phyloP scores from a whole-genome alignment of 2,113 vertebrate species.

The Anseranas semipalmata region DNA sequence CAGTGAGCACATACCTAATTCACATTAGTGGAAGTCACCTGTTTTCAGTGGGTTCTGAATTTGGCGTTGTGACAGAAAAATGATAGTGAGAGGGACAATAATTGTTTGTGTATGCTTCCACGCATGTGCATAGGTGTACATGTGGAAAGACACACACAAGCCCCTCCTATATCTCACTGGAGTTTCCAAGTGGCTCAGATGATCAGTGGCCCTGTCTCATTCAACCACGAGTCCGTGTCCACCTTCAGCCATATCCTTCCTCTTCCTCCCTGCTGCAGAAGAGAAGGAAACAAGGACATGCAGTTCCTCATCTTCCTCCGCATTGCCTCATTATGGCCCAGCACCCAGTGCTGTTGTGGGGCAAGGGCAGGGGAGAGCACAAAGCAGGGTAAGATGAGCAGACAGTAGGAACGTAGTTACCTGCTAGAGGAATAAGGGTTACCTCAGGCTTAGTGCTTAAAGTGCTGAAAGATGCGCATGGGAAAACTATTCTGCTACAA shows the following conservation, averaged over 20 bases:
- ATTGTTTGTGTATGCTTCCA: not conserved
- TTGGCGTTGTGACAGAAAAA: not conserved
- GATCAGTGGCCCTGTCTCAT: not conserved
- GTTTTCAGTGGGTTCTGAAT: not conserved
- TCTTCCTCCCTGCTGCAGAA: not conserved
- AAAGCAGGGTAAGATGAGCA: not conserved
- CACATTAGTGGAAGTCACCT: not conserved
- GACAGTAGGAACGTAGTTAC: not conserved
- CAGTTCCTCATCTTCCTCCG: not conserved
- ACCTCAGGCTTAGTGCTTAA: not conserved
- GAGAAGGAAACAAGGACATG: rapidly evolving
- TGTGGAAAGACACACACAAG: not conserved
- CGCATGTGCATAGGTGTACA: rapidly evolving
- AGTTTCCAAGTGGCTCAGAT: not conserved
- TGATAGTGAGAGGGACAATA: not conserved
- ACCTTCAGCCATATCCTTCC: not conserved
- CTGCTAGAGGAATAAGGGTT: not conserved
- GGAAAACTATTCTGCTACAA: not conserved
- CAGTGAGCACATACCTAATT: not conserved
- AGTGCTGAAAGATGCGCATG: not conserved
- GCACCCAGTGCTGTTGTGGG: not conserved
- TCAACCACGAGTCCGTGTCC: not conserved
- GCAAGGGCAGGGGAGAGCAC: not conserved
- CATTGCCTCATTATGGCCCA: not conserved
- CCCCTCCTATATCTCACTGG: not conserved